Conservation (phyloP, 2,113 vertebrate genomes). For the Rutilus rutilus region DNA sequence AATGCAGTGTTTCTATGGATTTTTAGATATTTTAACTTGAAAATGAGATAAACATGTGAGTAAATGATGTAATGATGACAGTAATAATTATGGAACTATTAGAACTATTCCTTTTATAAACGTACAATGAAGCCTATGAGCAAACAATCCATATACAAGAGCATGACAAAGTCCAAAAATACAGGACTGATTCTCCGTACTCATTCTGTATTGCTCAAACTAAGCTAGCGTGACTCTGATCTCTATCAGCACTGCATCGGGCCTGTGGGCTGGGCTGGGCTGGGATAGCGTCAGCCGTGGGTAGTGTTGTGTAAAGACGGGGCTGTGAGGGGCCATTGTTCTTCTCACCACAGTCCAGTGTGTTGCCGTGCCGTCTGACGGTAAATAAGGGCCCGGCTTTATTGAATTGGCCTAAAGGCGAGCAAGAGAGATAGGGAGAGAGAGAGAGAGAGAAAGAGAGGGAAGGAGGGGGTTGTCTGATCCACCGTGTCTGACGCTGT, state of each 20-base stretch:
- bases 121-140: not conserved
- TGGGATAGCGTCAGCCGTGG: conserved; percentile 29
- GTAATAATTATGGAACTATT: not conserved
- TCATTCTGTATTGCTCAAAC: conserved; percentile 38
- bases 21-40: not conserved
- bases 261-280: conserved; percentile 34
- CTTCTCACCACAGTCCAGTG: conserved; percentile 52
- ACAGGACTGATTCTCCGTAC: conserved; percentile 30
- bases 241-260: conserved; percentile 4
- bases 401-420: conserved; percentile 51
- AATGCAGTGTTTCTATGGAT: not conserved
- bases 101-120: not conserved
- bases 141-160: not conserved
- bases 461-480: conserved; percentile 31
- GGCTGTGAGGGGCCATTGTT: conserved; percentile 59
- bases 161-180: conserved; percentile 15
- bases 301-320: conserved; percentile 47
- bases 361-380: conserved; percentile 57
- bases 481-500: conserved; percentile 31
- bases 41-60: not conserved
- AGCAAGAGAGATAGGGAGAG: conserved; percentile 23
- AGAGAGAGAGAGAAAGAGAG: conserved; percentile 25
- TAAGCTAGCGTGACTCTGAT: conserved; percentile 43
- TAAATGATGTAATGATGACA: not conserved
- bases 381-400: conserved; percentile 60